phyloP scores from a whole-genome alignment of 2,113 vertebrate species.

The Zeus faber region DNA sequence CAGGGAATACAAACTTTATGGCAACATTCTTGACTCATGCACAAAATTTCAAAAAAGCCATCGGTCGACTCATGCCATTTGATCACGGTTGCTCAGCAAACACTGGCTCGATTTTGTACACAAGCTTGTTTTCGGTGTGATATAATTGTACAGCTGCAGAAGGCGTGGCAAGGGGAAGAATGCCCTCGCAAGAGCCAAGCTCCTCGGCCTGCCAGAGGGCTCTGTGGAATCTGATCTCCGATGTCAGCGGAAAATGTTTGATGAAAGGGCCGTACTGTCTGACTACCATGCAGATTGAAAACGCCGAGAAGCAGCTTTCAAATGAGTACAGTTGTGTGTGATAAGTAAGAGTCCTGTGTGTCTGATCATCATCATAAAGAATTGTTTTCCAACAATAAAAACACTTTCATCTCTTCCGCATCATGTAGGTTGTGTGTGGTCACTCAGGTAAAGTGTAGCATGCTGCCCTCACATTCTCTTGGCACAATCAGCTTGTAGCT shows the following conservation, averaged over 20 bases:
- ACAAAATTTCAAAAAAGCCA: too few species aligned
- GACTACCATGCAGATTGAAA: conserved; percentile 1
- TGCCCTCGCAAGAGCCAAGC: conserved; percentile 22
- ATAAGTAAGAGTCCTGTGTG: neutral
- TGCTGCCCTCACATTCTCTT: conserved; percentile 88
- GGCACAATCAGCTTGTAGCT: conserved; percentile 84
- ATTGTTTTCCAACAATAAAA: neutral
- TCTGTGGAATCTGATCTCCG: conserved; percentile 27
- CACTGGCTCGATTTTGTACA: too few species aligned
- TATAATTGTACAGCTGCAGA: conserved; percentile 12
- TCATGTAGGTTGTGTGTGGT: conserved; percentile 6
- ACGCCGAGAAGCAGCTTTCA: too few species aligned
- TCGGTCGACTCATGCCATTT: too few species aligned
- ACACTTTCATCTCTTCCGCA: neutral
- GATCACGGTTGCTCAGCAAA: too few species aligned
- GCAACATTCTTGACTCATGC: too few species aligned
- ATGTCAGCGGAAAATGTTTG: conserved; percentile 41
- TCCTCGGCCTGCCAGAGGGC: conserved; percentile 18
- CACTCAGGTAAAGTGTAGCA: conserved; percentile 90
- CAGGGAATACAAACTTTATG: too few species aligned
- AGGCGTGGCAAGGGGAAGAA: conserved; percentile 19
- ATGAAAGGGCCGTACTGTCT: conserved; percentile 37
- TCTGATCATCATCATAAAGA: neutral
- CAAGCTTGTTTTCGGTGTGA: conserved; percentile 18
- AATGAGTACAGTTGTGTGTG: too few species aligned